Evolutionary conservation across 2,797 vertebrate genomes (phyloP), one percentile per base, ranked within the genome.

Genomic region (Coendou prehensilis): DNA sequence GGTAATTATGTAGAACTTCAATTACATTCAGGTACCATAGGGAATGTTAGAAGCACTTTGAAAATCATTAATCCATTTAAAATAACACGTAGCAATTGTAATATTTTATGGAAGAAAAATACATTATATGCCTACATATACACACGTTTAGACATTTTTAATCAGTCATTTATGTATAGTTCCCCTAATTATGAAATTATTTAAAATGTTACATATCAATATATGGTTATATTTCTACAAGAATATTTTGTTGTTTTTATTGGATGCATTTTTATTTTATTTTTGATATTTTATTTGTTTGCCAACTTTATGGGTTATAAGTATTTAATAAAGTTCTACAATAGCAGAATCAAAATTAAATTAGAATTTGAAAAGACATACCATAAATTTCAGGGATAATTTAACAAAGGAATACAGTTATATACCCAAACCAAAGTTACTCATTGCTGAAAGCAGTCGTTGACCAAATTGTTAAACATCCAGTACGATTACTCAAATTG

Each of bases 401-500:
- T 78, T 22, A 59, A 85, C 0, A 14, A 4, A 93, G 89, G 56
- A 95, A 56, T 75, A 23, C 83, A 90, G 47, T 59, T 84, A 64
- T 50, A 22, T 91, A 83, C 1, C 37, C 59, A 95, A 93, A 83
- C 15, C 5, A 15, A 61, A 87, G 93, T 50, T 0, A 52, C 20
- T 47, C 15, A 47, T 0, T 64, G 17, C 4, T 75, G 41, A 96
- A 93, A 47, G 14, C 1, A 78, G 28, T 7, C 30, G 92, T 92
- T 82, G 82, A 5, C 20, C 2, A 97, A 57, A 87, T 41, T 33
- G 1, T 85, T 91, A 93, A 96, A n/a, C 69, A 45, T 59, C 2
- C 23, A 73, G 18, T 93, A 95, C 41, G 83, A 54, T 97, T 89
- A 90, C 6, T 17, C 15, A 91, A 95, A 92, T 85, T 52, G 0